phyloP scores from a whole-genome alignment of 2,888 invertebrate genomes.

The Scaptomyza reducta region DNA sequence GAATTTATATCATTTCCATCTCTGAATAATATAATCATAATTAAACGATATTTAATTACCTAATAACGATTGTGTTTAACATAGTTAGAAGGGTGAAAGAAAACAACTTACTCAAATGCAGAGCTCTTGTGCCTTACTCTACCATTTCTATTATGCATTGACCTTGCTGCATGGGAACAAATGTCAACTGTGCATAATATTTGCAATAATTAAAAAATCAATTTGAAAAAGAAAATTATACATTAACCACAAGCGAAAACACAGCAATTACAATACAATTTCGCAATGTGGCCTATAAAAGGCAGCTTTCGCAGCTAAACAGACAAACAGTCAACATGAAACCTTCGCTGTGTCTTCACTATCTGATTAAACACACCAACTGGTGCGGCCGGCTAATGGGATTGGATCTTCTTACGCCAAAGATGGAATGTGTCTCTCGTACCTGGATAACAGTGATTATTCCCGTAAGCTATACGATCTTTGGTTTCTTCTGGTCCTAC shows the following conservation, averaged over 20 bases:
- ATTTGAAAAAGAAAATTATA: conserved; percentile 25
- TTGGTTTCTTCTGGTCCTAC: conserved; percentile 25
- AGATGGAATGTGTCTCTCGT: conserved; percentile 25
- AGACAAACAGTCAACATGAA: conserved; percentile 34
- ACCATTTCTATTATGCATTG: conserved; percentile 1
- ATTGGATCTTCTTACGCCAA: conserved; percentile 36
- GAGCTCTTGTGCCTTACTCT: neutral
- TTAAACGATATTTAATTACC: neutral
- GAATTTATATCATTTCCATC: too few relatives aligned
- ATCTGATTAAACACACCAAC: conserved; percentile 39
- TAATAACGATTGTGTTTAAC: neutral
- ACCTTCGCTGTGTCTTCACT: conserved; percentile 22
- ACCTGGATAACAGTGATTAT: conserved; percentile 29
- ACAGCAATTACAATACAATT: conserved; percentile 24
- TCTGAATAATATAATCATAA: neutral
- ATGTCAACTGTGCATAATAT: conserved; percentile 32
- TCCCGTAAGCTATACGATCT: conserved; percentile 23
- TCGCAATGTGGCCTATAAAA: conserved; percentile 44
- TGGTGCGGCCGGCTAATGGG: conserved; percentile 36
- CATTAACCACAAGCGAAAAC: conserved; percentile 19
- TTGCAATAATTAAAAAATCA: conserved; percentile 33
- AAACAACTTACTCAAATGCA: neutral
- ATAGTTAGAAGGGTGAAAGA: neutral
- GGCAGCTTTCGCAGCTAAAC: neutral
- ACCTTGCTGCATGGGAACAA: conserved; percentile 36